A percentile compares a stretch with the other conserved stretches of the same genome.
phyloP scores from a whole-genome alignment of 2,797 vertebrate species.

The Thaleichthys pacificus region DNA sequence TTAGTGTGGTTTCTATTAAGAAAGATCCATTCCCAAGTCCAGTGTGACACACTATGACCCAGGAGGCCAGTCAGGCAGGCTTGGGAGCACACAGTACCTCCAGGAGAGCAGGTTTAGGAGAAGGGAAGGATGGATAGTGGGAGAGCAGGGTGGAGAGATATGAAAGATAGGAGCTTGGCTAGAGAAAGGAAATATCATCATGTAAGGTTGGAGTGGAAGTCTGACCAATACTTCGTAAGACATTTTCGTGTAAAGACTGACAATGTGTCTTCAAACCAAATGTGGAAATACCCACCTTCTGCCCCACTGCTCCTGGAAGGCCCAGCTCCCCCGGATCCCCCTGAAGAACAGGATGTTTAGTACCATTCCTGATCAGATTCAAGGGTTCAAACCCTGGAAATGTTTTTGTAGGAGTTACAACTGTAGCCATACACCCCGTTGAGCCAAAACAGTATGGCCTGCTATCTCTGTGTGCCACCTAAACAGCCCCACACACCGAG shows the following conservation, averaged over 20 bases:
- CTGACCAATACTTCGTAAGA: conserved; percentile 10
- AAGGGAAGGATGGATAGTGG: conserved; percentile 39
- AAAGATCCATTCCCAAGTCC: not conserved
- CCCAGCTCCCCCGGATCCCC: conserved; percentile 83
- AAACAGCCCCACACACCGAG: too few relatives aligned
- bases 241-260: not conserved
- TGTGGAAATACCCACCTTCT: conserved; percentile 74
- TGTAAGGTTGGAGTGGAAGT: not conserved
- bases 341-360: conserved; percentile 60
- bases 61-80: conserved; percentile 19
- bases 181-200: conserved; percentile 23
- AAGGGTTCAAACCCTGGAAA: not conserved
- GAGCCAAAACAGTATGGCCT: too few relatives aligned
- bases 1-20: too few relatives aligned
- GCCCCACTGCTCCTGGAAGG: conserved; percentile 82
- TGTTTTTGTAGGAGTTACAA: not conserved
- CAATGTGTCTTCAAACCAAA: too few relatives aligned
- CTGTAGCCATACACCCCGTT: too few relatives aligned
- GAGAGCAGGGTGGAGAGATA: not conserved
- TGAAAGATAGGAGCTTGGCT: conserved; percentile 39
- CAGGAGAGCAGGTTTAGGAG: conserved; percentile 55
- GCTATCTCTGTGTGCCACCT: too few relatives aligned
- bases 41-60: not conserved
- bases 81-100: conserved; percentile 42
- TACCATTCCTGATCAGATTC: too few relatives aligned